phyloP scores from a whole-genome alignment of 2,888 invertebrate species.

The Oscheius onirici region DNA sequence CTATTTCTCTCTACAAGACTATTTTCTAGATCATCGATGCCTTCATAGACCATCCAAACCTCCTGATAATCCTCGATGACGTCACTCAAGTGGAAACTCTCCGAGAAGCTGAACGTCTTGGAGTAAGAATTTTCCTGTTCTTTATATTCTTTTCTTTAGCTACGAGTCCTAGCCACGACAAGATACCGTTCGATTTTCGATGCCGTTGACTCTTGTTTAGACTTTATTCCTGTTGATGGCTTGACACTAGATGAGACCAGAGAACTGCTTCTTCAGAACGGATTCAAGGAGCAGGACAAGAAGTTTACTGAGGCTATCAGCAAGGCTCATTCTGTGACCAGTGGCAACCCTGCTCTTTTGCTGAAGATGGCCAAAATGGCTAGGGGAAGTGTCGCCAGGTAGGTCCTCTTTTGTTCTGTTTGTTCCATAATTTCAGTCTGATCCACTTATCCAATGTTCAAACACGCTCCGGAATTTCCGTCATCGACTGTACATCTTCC shows the following conservation, averaged over 20 bases:
- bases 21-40: conserved; percentile 43
- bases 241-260: conserved; percentile 35
- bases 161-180: conserved; percentile 43
- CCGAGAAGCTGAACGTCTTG: conserved; percentile 41
- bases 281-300: too few relatives aligned
- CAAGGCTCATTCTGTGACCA: conserved; percentile 25
- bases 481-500: conserved; percentile 36
- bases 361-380: conserved; percentile 37
- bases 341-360: conserved; percentile 44
- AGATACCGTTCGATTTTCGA: conserved; percentile 37
- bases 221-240: conserved; percentile 37
- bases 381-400: not conserved
- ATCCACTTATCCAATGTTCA: conserved; percentile 32
- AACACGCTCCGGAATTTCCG: conserved; percentile 28
- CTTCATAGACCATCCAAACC: conserved; percentile 46
- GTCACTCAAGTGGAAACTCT: conserved; percentile 47
- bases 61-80: conserved; percentile 49
- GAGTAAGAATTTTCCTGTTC: conserved; percentile 22
- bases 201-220: conserved; percentile 35
- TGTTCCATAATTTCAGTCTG: conserved; percentile 27
- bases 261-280: too few relatives aligned
- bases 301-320: too few relatives aligned
- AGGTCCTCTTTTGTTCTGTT: not conserved
- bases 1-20: not conserved
- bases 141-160: conserved; percentile 18